A percentile compares a stretch with the other conserved stretches of the same genome.
Evolutionary conservation across 2,888 invertebrate species (phyloP).

Genomic region (Spodoptera picta): DNA sequence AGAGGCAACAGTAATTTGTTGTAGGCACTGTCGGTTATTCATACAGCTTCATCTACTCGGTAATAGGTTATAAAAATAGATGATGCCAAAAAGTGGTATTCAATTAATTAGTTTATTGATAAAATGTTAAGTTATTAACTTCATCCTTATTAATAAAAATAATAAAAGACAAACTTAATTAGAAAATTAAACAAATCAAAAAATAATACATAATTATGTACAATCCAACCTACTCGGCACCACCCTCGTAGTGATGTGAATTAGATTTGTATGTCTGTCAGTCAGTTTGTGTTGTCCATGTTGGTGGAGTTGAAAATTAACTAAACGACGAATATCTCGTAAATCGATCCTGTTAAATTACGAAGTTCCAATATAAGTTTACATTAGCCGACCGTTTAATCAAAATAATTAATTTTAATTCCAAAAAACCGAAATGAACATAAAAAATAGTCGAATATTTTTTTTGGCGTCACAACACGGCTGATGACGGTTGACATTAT

Average conservation of each 20-base stretch:
- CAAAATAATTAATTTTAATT: too few species aligned
- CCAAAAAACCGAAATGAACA: too few species aligned
- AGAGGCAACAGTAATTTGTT: conserved; percentile 61
- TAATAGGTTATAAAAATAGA: conserved; percentile 83
- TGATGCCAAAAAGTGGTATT: conserved; percentile 57
- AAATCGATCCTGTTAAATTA: too few species aligned
- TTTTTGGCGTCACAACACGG: conserved; percentile 1
- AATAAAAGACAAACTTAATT: conserved; percentile 51
- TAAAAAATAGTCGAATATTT: conserved; percentile 25
- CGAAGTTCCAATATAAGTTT: too few species aligned
- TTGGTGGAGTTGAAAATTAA: neutral
- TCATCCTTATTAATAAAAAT: conserved; percentile 49
- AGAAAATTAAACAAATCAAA: conserved; percentile 60
- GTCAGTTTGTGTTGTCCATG: neutral
- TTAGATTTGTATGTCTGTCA: neutral
- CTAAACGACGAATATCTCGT: too few species aligned
- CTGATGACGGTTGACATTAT: neutral
- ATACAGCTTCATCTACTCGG: conserved; percentile 69
- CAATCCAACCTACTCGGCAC: conserved; percentile 62
- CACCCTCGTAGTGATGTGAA: conserved; percentile 64
- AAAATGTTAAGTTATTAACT: conserved; percentile 42
- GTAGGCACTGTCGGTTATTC: conserved; percentile 73
- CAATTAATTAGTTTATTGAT: conserved; percentile 40
- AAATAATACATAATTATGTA: conserved; percentile 62
- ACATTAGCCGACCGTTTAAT: too few species aligned